Percentiles rank a stretch among this genome's conserved stretches.
These are phyloP conservation scores for Epinotia ramella DNA, from an alignment of 2,888 invertebrate species.

Conservation along the genomic window DNA sequence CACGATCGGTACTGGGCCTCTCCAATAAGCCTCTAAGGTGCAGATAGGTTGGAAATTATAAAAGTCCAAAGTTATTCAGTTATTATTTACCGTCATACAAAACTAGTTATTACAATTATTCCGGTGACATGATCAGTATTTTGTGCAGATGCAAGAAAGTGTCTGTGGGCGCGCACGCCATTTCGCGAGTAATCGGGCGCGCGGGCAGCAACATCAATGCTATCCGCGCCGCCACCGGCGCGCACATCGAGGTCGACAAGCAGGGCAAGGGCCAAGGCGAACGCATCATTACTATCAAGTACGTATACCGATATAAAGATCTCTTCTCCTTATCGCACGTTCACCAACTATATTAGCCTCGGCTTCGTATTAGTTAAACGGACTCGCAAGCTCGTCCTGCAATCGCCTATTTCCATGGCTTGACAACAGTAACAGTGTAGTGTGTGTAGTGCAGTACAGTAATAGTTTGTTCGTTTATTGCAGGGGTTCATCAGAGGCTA, in stretches of 20 bases:
- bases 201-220: conserved; percentile 98
- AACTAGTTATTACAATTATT: background rate
- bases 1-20: no score
- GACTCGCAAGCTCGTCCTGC: no score
- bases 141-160: conserved; percentile 93
- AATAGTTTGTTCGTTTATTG: conserved; percentile 34
- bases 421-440: no score
- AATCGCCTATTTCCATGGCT: no score
- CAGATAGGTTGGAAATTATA: background rate
- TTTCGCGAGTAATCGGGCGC: background rate
- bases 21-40: no score
- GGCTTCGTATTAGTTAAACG: no score
- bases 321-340: no score
- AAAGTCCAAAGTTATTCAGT: background rate
- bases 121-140: background rate
- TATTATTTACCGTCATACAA: background rate
- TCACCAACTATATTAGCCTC: no score
- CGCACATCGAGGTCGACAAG: conserved; percentile 99
- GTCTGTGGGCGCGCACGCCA: conserved; percentile 93
- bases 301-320: conserved; percentile 57
- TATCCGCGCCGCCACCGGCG: conserved; percentile 97
- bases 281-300: conserved; percentile 97
- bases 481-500: conserved; percentile 96
- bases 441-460: no score
- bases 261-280: conserved; percentile 97